Evolutionary conservation across 2,888 invertebrate genomes (phyloP), one percentile per base, ranked within the genome.

Genomic region (Notodonta ziczac): DNA sequence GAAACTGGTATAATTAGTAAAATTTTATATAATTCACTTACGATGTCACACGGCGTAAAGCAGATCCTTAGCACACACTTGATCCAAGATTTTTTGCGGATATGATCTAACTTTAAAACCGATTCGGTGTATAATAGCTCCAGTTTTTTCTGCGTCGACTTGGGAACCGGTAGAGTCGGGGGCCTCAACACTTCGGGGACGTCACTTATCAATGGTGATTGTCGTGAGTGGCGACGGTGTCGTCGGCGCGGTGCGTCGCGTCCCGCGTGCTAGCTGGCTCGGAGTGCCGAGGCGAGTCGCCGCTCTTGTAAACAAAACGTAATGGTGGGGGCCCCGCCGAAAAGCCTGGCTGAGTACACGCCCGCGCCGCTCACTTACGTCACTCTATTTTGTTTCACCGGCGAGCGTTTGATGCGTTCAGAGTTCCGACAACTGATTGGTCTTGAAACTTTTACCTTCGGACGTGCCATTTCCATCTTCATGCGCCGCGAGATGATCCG

Each of bases 281-380:
- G 87, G 82, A 91, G 88, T 91, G 93, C 87, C 91, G 89, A 85
- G 87, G 79, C 79, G 83, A 82, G 85, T 82, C 86, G 87, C 79
- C 84, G 83, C 81, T 86, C 89, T 86, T 89, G 93, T 93, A 91
- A 92, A 93, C 92, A 92, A 91, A 90, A 83, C 84, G 86, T 74
- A 77, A 84, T 88, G 92, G 93, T 89, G 93, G 93, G 93, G 93
- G 93, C 90, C 91, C 86, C 88, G 84, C 88, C 90, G 86, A 91
- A 91, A 91, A 91, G 91, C 91, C 90, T 90, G 83, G 80, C 84
- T 85, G 86, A 86, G 87, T 84, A 76, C 65, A 78, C 79, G 73
- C 87, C 91, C 65, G 78, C 79, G 73, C 87, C 91, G 87, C 83
- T 91, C 88, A 90, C 91, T 91, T 89, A 90, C 93, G 91, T 91